These are phyloP conservation scores for Orchesella cincta DNA, from an alignment of 1,140 invertebrate species.

Conservation along the genomic window DNA sequence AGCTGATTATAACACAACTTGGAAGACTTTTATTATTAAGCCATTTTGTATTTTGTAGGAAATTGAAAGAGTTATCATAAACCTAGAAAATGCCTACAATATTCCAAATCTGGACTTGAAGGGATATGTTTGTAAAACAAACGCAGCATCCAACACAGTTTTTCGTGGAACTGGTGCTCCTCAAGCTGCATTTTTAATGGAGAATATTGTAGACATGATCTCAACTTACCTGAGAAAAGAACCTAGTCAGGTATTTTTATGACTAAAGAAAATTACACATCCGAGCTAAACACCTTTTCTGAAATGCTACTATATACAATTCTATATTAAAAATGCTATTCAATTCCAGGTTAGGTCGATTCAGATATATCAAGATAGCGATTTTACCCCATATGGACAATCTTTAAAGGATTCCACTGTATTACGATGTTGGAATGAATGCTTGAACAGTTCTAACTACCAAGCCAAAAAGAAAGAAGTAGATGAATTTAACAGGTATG, in stretches of 20 bases:
- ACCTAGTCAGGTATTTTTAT: conserved; percentile 50
- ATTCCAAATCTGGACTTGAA: conserved; percentile 52
- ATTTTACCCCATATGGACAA: conserved; percentile 58
- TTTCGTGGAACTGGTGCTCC: conserved; percentile 57
- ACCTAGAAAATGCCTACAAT: conserved; percentile 53
- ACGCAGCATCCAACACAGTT: conserved; percentile 58
- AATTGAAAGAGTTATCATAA: conserved; percentile 52
- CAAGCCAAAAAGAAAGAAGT: conserved; percentile 51
- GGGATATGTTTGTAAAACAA: conserved; percentile 55
- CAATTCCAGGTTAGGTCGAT: conserved; percentile 52
- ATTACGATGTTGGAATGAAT: conserved; percentile 58
- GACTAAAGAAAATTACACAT: neutral
- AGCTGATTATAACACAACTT: conserved; percentile 43
- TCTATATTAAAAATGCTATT: neutral
- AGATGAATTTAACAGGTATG: conserved; percentile 55
- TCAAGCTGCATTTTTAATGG: conserved; percentile 57
- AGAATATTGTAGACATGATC: conserved; percentile 56
- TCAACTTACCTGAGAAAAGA: conserved; percentile 54
- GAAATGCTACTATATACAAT: neutral
- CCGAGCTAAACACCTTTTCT: neutral
- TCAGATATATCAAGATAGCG: conserved; percentile 61
- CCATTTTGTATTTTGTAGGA: conserved; percentile 44
- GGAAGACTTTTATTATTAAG: neutral
- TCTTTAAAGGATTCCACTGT: conserved; percentile 57
- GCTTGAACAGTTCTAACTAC: conserved; percentile 54